Evolutionary conservation across 2,888 invertebrate genomes (phyloP).

Genomic region (Eueremaeus valkanovi): DNA sequence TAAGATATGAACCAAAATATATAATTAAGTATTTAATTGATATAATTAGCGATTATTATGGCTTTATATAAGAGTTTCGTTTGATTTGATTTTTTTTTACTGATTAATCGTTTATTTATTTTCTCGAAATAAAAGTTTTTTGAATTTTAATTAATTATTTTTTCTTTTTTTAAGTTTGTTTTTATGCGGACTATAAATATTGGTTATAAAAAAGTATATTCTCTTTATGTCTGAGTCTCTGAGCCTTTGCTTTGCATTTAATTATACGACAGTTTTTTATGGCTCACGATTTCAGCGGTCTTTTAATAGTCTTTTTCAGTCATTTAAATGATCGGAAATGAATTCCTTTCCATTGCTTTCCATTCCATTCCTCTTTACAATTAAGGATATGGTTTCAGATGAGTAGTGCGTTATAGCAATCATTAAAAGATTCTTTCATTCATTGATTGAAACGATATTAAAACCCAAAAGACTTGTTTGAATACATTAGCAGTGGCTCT

Average conservation of each 20-base stretch:
- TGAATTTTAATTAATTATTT: neutral
- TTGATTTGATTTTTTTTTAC: neutral
- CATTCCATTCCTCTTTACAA: neutral
- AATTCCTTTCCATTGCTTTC: slow-evolving; percentile 9
- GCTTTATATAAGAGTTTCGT: neutral
- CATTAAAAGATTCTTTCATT: slow-evolving; percentile 13
- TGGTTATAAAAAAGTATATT: neutral
- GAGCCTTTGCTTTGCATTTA: neutral
- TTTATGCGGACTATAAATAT: neutral
- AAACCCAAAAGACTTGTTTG: too few species aligned
- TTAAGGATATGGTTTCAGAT: slow-evolving; percentile 15
- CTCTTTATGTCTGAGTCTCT: neutral
- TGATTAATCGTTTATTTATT: neutral
- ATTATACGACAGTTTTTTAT: slow-evolving; percentile 10
- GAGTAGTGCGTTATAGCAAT: neutral
- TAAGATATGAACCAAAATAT: neutral
- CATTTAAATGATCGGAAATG: slow-evolving; percentile 19
- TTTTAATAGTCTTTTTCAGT: neutral
- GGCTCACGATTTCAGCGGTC: neutral
- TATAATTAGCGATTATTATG: neutral
- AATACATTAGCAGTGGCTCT: neutral
- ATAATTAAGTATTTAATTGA: neutral
- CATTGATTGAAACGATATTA: neutral
- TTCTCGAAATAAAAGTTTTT: too few species aligned
- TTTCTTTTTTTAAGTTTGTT: neutral